Conservation (phyloP, 2,888 invertebrate genomes). For the Cenopis cana region DNA sequence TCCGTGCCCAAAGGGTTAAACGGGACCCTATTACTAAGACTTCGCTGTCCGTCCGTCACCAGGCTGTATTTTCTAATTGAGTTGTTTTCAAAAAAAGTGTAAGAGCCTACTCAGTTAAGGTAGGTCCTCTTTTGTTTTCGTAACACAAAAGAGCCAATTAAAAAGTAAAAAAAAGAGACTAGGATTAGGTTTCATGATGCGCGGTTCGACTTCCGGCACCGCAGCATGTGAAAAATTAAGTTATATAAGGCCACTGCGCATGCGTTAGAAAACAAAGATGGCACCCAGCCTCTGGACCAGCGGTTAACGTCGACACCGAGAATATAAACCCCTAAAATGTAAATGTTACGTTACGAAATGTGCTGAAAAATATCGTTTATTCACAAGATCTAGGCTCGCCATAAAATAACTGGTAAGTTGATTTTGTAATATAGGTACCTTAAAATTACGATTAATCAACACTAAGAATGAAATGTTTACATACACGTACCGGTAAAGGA, state of each 20-base stretch:
- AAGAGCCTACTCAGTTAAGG: no score
- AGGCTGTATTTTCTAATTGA: no score
- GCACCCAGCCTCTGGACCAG: slow-evolving; percentile 54
- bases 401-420: slow-evolving; percentile 11
- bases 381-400: neutral
- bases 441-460: neutral
- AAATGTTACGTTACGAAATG: neutral
- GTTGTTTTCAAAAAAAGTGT: no score
- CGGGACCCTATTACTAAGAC: no score
- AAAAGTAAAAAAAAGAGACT: no score
- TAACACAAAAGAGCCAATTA: no score
- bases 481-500: neutral
- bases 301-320: slow-evolving; percentile 1
- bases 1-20: no score
- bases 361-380: neutral
- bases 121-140: no score
- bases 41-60: no score
- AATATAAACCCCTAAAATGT: neutral
- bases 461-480: neutral
- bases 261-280: slow-evolving; percentile 56
- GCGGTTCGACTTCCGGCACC: no score
- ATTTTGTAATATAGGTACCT: neutral
- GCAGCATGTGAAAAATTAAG: neutral
- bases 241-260: slow-evolving; percentile 48
- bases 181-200: no score